Base-by-base conservation (phyloP, 1,140 invertebrate genomes). In the Pseudomyrmex dendroicus region DNA sequence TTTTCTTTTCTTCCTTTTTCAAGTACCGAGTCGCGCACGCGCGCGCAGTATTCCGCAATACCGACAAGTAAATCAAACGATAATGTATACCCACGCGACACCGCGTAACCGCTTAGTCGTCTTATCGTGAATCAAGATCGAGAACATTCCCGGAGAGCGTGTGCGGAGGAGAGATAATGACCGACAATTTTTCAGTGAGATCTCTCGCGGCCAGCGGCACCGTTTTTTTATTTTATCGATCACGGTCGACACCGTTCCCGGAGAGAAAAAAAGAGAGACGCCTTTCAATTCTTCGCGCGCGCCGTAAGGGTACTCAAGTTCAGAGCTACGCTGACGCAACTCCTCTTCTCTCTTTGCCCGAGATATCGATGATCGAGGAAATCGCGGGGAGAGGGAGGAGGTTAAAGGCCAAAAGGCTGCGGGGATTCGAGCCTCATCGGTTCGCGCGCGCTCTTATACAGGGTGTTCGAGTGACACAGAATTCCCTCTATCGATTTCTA, bases 331-430 rank as follows among this genome's bases (percentile, higher is more conserved):
- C 67, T 78, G 66, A 25, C 82, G 82, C 85, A 87, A 86, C 85
- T 84, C 57, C 35, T 35, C 35, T 35, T 35, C 35, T 35, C 35
- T 35, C 35, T 35, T 35, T 35, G 35, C 35, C 57, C 63, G 73
- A 63, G 61, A 74, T 88, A 87, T 87, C 86, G 77, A 85, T 85
- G 83, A 35, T 87, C 86, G 85, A 77, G 86, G 73, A 87, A 88
- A 87, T 87, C 83, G 63, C 73, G 50, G 70, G 74, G 35, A 35
- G 35, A 35, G 35, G 4, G 5, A 5, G 0, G 35, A 35, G 86
- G 74, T 89, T 85, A 89, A 88, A 88, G 87, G 84, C 57, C 70
- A 83, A 83, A 85, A 88, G 86, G 57, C 76, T 77, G 59, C 44
- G 70, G 77, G 70, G 83, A 86, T 84, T 63, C 15, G 44, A 70